Conservation (phyloP, 1,140 invertebrate species). For the Sitodiplosis mosellana region DNA sequence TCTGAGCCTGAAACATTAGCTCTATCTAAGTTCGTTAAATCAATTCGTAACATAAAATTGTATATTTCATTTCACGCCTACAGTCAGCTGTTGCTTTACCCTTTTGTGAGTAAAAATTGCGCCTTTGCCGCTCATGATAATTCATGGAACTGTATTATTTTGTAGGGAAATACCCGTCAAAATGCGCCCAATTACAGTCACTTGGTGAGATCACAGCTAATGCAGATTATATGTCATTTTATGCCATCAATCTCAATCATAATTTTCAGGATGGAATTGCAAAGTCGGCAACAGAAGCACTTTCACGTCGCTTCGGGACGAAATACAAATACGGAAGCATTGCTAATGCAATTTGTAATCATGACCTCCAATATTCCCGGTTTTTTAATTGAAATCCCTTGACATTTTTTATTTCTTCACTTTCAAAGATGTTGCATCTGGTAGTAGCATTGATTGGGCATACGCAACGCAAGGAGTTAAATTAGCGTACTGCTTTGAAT, state of each 20-base stretch:
- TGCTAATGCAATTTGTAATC: conserved; percentile 37
- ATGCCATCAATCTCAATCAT: too few species aligned
- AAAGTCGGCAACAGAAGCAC: conserved; percentile 20
- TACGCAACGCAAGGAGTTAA: not conserved
- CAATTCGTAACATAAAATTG: conserved; percentile 10
- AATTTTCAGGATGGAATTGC: not conserved
- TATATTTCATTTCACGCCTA: conserved; percentile 55
- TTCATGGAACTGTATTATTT: too few species aligned
- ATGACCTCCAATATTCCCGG: not conserved
- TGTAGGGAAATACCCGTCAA: too few species aligned
- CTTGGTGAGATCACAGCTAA: too few species aligned
- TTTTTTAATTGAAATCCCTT: too few species aligned
- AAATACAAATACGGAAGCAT: conserved; percentile 29
- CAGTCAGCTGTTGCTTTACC: conserved; percentile 48
- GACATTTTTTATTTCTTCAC: too few species aligned
- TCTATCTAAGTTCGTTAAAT: conserved; percentile 22
- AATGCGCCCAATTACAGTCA: conserved; percentile 41
- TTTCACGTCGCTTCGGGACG: conserved; percentile 31
- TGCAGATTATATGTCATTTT: too few species aligned
- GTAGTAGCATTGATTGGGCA: not conserved
- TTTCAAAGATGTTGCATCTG: not conserved
- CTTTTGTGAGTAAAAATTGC: conserved; percentile 26
- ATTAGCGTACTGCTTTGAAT: not conserved
- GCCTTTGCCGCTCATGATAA: too few species aligned
- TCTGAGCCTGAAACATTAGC: conserved; percentile 49